Base-by-base conservation (phyloP, 2,888 invertebrate genomes). In the Volucella zonaria region DNA sequence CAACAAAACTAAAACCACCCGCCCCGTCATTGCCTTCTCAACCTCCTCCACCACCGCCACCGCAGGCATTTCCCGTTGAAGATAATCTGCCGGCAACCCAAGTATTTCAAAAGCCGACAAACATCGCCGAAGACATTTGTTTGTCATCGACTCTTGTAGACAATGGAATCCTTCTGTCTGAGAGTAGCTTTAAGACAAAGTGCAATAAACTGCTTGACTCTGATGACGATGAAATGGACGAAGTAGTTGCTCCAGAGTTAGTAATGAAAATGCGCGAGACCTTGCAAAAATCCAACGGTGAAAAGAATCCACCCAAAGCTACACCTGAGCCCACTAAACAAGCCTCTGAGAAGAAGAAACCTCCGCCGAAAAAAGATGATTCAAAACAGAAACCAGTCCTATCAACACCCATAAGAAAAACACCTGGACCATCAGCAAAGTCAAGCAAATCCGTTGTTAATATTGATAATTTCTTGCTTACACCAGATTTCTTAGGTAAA, bases 161-260 rank as follows among this genome's bases (percentile, higher is more conserved):
- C 11, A 43, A 38, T 9, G 47, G 14, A 0, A 56, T 62, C 45
- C 80, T 71, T 49, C 10, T 75, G 0, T 71, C 71, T 8, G 80
- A 83, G n/a, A 61, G 40, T 14, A 83, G 83, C 9, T 83, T 83
- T 8, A 75, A 66, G 42, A 42, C 51, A 15, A 71, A 71, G 18
- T 83, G 75, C 43, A 77, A 85, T 52, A 85, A 81, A 59, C 73
- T 81, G 1, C 42, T 85, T 1, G 85, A 85, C 58, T 85, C 85
- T 4, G 85, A 85, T 14, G 85, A 85, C 42, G 85, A 85, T 47
- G 85, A 85, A 42, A 85, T 85, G 85, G 81, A 81, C 12, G 85
- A 85, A 1, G 11, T 73, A 0, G 42, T 85, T 6, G 85, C 81
- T 0, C 85, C 80, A 6, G 76, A 85, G 6, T 18, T 85, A 3